phyloP scores from a whole-genome alignment of 2,888 invertebrate genomes.

The Lepidochitona cinerea region DNA sequence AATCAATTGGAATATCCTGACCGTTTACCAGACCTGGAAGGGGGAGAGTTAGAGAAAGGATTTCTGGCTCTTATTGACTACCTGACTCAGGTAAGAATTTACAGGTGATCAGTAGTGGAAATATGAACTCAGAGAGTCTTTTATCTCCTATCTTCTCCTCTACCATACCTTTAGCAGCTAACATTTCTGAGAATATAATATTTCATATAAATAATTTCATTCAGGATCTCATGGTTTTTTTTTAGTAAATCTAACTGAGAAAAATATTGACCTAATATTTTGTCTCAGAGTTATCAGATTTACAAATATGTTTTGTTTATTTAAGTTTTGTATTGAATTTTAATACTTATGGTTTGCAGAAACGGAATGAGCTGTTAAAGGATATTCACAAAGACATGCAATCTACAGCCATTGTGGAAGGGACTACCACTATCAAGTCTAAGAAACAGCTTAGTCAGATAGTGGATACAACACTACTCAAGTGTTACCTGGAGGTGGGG shows the following conservation, averaged over 20 bases:
- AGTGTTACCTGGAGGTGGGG: conserved; percentile 94
- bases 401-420: conserved; percentile 69
- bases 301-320: too few relatives aligned
- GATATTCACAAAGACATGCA: conserved; percentile 55
- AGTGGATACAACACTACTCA: conserved; percentile 96
- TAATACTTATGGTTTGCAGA: conserved; percentile 47
- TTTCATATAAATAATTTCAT: too few relatives aligned
- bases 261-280: too few relatives aligned
- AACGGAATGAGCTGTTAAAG: conserved; percentile 66
- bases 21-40: conserved; percentile 78
- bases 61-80: conserved; percentile 91
- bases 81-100: conserved; percentile 81
- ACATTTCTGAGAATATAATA: too few relatives aligned
- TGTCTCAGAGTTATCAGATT: too few relatives aligned
- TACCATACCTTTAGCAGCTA: too few relatives aligned
- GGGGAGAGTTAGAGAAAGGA: conserved; percentile 89
- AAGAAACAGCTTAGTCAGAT: conserved; percentile 85
- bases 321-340: too few relatives aligned
- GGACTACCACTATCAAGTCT: conserved; percentile 73
- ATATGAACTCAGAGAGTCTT: too few relatives aligned
- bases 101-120: too few relatives aligned
- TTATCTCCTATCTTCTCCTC: too few relatives aligned
- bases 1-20: conserved; percentile 75
- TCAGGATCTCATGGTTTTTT: too few relatives aligned
- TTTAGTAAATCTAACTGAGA: too few relatives aligned